Percentiles rank a stretch among this genome's conserved stretches.
phyloP scores from a whole-genome alignment of 2,113 vertebrate species.

The Heptranchias perlo region DNA sequence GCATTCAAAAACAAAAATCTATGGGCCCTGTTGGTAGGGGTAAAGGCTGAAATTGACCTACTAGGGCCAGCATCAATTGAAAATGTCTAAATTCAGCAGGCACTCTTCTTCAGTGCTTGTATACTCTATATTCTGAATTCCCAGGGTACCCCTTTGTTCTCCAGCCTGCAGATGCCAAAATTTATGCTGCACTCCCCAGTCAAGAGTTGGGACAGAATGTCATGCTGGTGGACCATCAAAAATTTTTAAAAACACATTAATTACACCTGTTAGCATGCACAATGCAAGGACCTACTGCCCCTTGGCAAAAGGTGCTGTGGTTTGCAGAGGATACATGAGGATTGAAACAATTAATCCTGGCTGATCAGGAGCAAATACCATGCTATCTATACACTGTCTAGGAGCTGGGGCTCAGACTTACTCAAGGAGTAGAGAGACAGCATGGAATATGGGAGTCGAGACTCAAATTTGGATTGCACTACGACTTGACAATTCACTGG shows the following conservation, averaged over 20 bases:
- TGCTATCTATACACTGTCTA: neutral
- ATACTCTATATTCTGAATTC: neutral
- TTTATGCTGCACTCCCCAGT: neutral
- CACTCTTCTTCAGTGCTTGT: neutral
- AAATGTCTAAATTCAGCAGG: neutral
- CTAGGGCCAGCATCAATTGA: neutral
- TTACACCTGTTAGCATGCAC: neutral
- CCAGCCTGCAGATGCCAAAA: neutral
- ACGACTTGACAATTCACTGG: neutral
- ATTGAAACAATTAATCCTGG: too few species aligned
- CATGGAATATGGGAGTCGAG: neutral
- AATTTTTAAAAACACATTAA: neutral
- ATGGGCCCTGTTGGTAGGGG: neutral
- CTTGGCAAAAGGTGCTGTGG: neutral
- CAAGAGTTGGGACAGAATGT: neutral
- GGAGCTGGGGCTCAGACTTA: neutral
- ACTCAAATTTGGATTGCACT: neutral
- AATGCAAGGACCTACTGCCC: neutral
- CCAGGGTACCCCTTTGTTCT: neutral
- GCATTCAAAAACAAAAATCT: too few species aligned
- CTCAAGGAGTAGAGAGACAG: neutral
- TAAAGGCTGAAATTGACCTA: neutral
- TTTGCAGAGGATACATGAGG: neutral
- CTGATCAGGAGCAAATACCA: neutral
- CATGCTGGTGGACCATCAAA: neutral